phyloP scores from a whole-genome alignment of 1,140 invertebrate genomes.

The Psilanteris sp. region DNA sequence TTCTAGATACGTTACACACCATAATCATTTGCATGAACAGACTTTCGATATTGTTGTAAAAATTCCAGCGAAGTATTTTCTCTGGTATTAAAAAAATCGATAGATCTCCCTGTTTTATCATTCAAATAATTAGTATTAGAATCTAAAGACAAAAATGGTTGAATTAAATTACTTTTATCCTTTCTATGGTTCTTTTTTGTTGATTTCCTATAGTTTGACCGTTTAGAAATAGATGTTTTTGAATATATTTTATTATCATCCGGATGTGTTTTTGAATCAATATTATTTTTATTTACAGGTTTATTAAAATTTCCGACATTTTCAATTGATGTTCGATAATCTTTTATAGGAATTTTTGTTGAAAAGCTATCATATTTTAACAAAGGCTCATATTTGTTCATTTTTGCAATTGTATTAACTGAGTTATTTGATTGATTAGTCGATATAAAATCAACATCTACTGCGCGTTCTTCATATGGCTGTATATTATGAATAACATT shows the following conservation, averaged over 20 bases:
- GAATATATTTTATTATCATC: conserved; percentile 26
- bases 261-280: conserved; percentile 60
- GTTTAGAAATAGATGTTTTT: conserved; percentile 15
- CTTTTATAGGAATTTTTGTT: conserved; percentile 70
- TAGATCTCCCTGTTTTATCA: conserved; percentile 1
- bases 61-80: conserved; percentile 15
- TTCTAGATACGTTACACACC: no score
- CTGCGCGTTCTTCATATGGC: conserved; percentile 70
- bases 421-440: no score
- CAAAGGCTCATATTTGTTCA: conserved; percentile 28
- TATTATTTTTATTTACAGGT: conserved; percentile 61
- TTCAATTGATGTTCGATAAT: conserved; percentile 69
- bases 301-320: conserved; percentile 67
- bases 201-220: conserved; percentile 2
- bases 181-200: conserved; percentile 1
- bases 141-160: conserved; percentile 2
- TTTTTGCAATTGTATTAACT: no score
- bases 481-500: conserved; percentile 50
- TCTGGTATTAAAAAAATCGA: background rate
- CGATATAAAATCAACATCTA: conserved; percentile 69
- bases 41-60: conserved; percentile 35
- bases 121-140: conserved; percentile 12
- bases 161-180: conserved; percentile 25
- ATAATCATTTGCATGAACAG: no score
- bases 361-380: conserved; percentile 8